Evolutionary conservation across 2,113 vertebrate species (phyloP).

Genomic region (Siniperca knerii): DNA sequence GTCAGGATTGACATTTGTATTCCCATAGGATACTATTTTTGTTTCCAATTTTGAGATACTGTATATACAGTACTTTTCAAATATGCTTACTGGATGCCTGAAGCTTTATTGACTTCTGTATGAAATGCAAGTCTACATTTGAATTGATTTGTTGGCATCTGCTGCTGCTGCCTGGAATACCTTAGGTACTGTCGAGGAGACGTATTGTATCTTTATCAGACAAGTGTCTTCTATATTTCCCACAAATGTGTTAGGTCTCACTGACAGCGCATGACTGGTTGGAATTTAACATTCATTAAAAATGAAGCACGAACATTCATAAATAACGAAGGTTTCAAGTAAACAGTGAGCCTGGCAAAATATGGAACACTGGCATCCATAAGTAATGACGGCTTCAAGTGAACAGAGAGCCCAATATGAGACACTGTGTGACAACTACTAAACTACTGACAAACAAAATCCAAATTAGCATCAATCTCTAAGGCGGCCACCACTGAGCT

Average conservation of each 20-base stretch:
- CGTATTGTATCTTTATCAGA: constrained; percentile 60
- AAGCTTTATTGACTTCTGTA: constrained; percentile 64
- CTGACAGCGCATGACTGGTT: constrained; percentile 60
- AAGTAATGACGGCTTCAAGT: constrained; percentile 71
- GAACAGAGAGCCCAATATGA: constrained; percentile 60
- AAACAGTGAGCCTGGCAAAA: constrained; percentile 71
- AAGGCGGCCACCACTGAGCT: constrained; percentile 69
- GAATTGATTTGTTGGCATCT: constrained; percentile 70
- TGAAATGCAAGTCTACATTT: constrained; percentile 69
- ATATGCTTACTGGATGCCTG: constrained; percentile 48
- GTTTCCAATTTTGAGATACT: constrained; percentile 45
- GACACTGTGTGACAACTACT: constrained; percentile 75
- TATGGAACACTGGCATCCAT: constrained; percentile 72
- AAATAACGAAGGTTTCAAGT: constrained; percentile 79
- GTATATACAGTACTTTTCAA: constrained; percentile 34
- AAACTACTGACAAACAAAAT: constrained; percentile 83
- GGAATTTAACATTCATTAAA: constrained; percentile 78
- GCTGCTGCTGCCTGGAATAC: constrained; percentile 57
- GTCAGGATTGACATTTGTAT: constrained; percentile 41
- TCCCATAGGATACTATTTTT: constrained; percentile 41
- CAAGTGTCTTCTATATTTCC: constrained; percentile 53
- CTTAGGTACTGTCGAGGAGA: constrained; percentile 46
- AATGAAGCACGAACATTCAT: constrained; percentile 76
- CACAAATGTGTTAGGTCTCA: constrained; percentile 62
- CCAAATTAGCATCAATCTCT: constrained; percentile 81